A percentile compares a stretch with the other conserved stretches of the same genome.
These are phyloP conservation scores for Heliornis fulica DNA, from an alignment of 2,113 vertebrate genomes.

Conservation along the genomic window DNA sequence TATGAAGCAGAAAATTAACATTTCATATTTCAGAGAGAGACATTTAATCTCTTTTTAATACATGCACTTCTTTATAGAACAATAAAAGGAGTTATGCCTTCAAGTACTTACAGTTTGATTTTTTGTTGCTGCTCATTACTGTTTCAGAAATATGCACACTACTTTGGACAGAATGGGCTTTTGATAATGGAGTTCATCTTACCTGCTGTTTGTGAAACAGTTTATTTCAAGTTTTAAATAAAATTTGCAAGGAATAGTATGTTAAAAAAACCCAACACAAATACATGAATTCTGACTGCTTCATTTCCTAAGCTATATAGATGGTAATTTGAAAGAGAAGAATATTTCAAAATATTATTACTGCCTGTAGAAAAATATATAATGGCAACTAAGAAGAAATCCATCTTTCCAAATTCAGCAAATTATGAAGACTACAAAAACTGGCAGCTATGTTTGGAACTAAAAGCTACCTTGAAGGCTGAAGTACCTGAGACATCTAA, in stretches of 20 bases:
- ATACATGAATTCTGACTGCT: not conserved
- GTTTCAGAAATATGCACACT: not conserved
- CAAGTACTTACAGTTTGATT: too few relatives aligned
- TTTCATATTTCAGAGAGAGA: not conserved
- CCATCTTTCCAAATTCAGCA: not conserved
- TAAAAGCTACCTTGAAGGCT: not conserved
- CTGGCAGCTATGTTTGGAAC: not conserved
- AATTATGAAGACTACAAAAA: not conserved
- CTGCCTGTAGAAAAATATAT: not conserved
- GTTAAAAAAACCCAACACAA: not conserved
- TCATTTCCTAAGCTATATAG: not conserved
- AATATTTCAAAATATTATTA: not conserved
- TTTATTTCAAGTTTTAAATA: not conserved
- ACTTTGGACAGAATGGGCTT: not conserved
- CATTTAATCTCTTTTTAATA: not conserved
- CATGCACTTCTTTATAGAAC: not conserved
- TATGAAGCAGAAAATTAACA: not conserved
- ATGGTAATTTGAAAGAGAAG: not conserved
- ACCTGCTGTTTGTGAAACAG: not conserved
- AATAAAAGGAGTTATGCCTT: not conserved
- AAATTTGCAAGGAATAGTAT: not conserved
- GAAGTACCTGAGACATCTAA: not conserved
- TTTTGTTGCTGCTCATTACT: not conserved
- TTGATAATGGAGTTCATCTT: not conserved
- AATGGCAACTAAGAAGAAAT: not conserved